Evolutionary conservation across 2,888 invertebrate genomes (phyloP).

Genomic region (Chymomyza fuscimana): DNA sequence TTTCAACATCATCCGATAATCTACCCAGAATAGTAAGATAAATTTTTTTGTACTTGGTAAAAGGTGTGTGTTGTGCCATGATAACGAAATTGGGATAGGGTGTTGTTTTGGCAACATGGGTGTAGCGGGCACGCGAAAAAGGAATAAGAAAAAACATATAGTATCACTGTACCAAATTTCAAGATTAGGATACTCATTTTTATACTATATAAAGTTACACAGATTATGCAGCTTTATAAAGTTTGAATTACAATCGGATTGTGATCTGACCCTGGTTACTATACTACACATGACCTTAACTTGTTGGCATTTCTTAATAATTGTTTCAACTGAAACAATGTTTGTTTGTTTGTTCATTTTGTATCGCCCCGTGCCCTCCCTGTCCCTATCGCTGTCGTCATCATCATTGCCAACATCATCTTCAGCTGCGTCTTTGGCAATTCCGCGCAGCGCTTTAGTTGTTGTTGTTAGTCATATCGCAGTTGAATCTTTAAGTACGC

Average conservation of each 20-base stretch:
- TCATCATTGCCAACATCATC: slow-evolving; percentile 10
- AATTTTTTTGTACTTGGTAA: no score
- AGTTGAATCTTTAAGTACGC: slow-evolving; percentile 54
- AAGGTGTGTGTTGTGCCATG: no score
- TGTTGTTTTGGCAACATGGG: no score
- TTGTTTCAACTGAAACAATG: slow-evolving; percentile 72
- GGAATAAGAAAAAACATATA: no score
- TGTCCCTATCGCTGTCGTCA: slow-evolving; percentile 31
- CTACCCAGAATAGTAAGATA: no score
- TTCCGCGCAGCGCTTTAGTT: slow-evolving; percentile 1
- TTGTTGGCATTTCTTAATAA: slow-evolving; percentile 53
- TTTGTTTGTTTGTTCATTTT: slow-evolving; percentile 39
- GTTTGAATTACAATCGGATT: background rate
- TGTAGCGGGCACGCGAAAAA: no score
- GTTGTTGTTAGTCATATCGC: slow-evolving; percentile 41
- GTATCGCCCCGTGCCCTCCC: background rate
- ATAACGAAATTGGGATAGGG: no score
- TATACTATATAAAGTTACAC: background rate
- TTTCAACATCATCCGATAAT: no score
- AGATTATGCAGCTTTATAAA: background rate
- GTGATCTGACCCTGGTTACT: background rate
- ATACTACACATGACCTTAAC: background rate
- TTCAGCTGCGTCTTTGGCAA: background rate
- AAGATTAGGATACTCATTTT: no score
- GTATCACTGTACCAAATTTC: no score